Evolutionary conservation across 2,888 invertebrate genomes (phyloP), one percentile per base, ranked within the genome.

Genomic region (Petrolisthes manimaculis): DNA sequence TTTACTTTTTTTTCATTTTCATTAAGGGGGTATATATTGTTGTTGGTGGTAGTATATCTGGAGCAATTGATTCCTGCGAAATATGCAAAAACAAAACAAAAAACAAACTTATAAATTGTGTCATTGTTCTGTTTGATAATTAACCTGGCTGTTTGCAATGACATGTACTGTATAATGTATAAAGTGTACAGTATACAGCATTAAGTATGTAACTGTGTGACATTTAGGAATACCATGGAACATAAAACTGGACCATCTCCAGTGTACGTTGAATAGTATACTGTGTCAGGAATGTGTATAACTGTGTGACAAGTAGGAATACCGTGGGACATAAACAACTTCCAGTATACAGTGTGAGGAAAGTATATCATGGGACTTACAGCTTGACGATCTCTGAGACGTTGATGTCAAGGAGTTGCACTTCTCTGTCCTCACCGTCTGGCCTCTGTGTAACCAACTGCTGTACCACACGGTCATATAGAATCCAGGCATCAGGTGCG

Each of bases 381-480:
- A 97, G 94, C 91, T 97, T 97, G 4, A 98, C 97, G 88, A 98
- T 95, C 93, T 97, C 97, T 91, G 96, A 96, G 5, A 98, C 98
- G 93, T 98, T 97, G 89, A 98, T 97, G 89, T 97, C 95, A 53
- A 98, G 94, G 0, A 97, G 96, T 0, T 78, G 69, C 18, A 96
- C 95, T 92, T 98, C 98, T 4, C 97, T 97, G 93, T 98, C 96
- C 92, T 95, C 95, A 1, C 94, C 94, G 89, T 93, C 93, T 92
- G 96, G 95, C 9, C 94, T 96, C 93, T 98, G 98, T 82, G 98
- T 94, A 80, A 97, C 96, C 55, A 99, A 95, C 93, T 99, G 99
- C 93, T 99, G 99, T 37, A 97, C 96, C 89, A 99, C 96, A 90
- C 98, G 95, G 93, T 99, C 99, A 92, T 99, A 95, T 86, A 99